Evolutionary conservation across 2,888 invertebrate genomes (phyloP).

Genomic region (Eurytoma adleriae): DNA sequence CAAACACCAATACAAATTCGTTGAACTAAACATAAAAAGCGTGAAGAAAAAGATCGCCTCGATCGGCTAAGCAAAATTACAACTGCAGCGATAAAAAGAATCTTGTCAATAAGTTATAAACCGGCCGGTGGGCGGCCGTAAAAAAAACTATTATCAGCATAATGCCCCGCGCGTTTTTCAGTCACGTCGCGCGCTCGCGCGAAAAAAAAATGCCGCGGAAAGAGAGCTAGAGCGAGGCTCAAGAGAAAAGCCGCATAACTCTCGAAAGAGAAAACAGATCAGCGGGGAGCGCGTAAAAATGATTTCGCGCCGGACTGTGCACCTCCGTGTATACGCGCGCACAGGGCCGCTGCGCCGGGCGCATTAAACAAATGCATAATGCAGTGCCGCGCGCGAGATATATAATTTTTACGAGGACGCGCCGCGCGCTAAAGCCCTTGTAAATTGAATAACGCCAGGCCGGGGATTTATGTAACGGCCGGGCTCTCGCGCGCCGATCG

Average conservation of each 20-base stretch:
- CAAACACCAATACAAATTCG: no score
- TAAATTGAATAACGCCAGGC: constrained; percentile 61
- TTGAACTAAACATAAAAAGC: background rate
- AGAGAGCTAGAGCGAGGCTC: background rate
- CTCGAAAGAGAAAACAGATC: constrained; percentile 37
- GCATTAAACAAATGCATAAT: constrained; percentile 56
- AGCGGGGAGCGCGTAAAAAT: constrained; percentile 33
- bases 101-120: no score
- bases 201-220: background rate
- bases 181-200: constrained; percentile 18
- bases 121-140: background rate
- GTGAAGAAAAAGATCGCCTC: no score
- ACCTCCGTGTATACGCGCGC: background rate
- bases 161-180: constrained; percentile 12
- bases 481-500: background rate
- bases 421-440: constrained; percentile 56
- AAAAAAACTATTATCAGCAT: constrained; percentile 23
- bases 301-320: constrained; percentile 42
- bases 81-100: no score
- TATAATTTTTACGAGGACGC: constrained; percentile 54
- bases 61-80: no score
- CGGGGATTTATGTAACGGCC: constrained; percentile 60
- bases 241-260: constrained; percentile 32
- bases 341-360: constrained; percentile 28
- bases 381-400: constrained; percentile 55